Evolutionary conservation across 2,113 vertebrate genomes (phyloP), one percentile per base, ranked within the genome.

Genomic region (Cottus gobio): DNA sequence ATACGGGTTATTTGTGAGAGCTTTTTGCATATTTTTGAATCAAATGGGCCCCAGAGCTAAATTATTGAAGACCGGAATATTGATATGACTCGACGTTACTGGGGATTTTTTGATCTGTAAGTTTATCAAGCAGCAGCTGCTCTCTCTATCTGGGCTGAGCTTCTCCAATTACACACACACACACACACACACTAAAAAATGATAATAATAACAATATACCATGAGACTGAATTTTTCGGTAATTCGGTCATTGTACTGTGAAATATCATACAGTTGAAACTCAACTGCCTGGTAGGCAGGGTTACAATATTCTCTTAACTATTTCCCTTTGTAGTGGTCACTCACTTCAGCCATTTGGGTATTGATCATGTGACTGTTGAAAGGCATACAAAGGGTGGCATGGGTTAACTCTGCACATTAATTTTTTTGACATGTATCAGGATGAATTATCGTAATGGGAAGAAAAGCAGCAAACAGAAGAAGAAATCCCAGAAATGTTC

Each of bases 391-490:
- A 24, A 64, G n/a, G 50, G 13, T 42, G 24, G 4, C 12, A 18
- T 20, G 0, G 37, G 20, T 26, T 52, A 61, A 57, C 48, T 58
- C 8, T 0, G 22, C 28, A 3, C 6, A 1, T 44, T 24, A 10
- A n/a, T n/a, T n/a, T 13, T 6, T 66, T 1, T 46, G 36, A 87
- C 7, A 0, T 39, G 63, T 74, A 60, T 36, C 88, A 99, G 98
- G 93, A 92, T 95, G 83, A 97, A 95, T 84, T 94, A 95, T 89
- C 97, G 97, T 88, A 98, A 95, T 90, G 96, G 96, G 9, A 99
- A 97, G 86, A 99, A 98, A 75, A 95, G 87, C 87, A 90, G 93
- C 90, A 92, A 85, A 77, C 95, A 90, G 65, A 97, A 95, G 86
- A 98, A 97, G 93, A 97, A 97, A 81, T 86, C 93, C 12, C 91